Evolutionary conservation across 2,797 vertebrate species (phyloP), one percentile per base, ranked within the genome.

Genomic region (Acanthiza pusilla): DNA sequence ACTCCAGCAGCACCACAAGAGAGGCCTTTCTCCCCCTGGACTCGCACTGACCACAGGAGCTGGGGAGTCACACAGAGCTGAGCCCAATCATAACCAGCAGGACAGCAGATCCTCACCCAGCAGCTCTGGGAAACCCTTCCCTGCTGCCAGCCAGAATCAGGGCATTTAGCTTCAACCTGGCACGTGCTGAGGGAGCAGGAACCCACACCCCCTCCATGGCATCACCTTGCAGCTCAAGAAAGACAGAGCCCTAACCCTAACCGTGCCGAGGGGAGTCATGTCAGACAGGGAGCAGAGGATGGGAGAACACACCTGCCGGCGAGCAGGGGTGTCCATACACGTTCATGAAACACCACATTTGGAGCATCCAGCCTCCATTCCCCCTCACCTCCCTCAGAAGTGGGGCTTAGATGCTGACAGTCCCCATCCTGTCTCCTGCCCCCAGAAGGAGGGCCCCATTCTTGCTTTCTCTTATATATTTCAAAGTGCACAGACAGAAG

Each of bases 301-400:
- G 47, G 1, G 1, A 78, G 32, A 67, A 11, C 55, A 38, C 18
- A 68, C 2, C 19, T 4, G 1, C 38, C 7, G 40, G 13, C 15
- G 42, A 75, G 21, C 5, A 2, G 18, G 53, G 29, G 2, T 22
- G 23, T 11, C 53, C 51, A 4, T 0, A 3, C 4, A 0, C 5
- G 16, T 7, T 8, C 22, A 36, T 5, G 10, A 36, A 75, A 47
- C 8, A 2, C 27, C 5, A 2, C 16, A 18, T 30, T 47, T 10
- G 23, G 73, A 83, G 76, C 27, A 36, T 1, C 11, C 57, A 84
- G 68, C 57, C 43, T 60, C 38, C 63, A 13, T 19, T 27, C 43
- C 36, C 62, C 30, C 66, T 47, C 65, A 15, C 21, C 13, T 77
- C 60, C 68, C 74, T 38, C 43, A 21, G 32, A 36, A 58, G 36